Base-by-base conservation (phyloP, 2,888 invertebrate species). In the Hanleya hanleyi region DNA sequence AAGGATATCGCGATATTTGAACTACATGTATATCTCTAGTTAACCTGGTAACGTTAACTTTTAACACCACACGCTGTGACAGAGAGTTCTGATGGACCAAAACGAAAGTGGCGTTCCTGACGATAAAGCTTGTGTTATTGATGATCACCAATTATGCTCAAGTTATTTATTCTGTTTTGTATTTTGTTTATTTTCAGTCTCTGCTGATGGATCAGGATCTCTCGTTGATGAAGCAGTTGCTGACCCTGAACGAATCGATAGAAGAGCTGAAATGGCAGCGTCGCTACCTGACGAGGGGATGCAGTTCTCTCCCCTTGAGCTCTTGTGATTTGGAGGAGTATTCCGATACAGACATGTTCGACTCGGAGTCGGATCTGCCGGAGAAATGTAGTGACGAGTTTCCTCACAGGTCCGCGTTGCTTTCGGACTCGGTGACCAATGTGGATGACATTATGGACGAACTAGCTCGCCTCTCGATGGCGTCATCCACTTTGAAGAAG, bases 251-350 rank as follows among this genome's bases (percentile, higher is more conserved):
- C 69, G 79, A 79, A 36, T 70, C 67, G 33, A 79, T 79, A 33
- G 79, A 79, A 67, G 79, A 77, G 32, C 64, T 79, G 37, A 79
- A 79, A 65, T 79, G 79, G 76, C 77, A 75, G 65, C 65, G 75
- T 7, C 38, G 67, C 26, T 67, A 47, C 47, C 26, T 15, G 22
- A n/a, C 22, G 38, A n/a, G 35, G 12, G 37, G 36, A 5, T 37
- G 38, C 37, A 37, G 64, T 22, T 57, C 57, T 57, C 36, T 37
- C 22, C 38, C 64, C n/a, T 26, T 64, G 29, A 37, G 37, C 22
- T 64, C 64, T 12, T 64, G 64, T 26, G 57, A 57, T 29, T 26
- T 57, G 3, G 64, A 64, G 15, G 64, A 64, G 9, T 64, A 37
- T 37, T 64, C 64, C 18, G 64, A 64, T 64, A 64, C 64, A 32